phyloP scores from a whole-genome alignment of 2,888 invertebrate genomes.

The Opisthograptis luteolata region DNA sequence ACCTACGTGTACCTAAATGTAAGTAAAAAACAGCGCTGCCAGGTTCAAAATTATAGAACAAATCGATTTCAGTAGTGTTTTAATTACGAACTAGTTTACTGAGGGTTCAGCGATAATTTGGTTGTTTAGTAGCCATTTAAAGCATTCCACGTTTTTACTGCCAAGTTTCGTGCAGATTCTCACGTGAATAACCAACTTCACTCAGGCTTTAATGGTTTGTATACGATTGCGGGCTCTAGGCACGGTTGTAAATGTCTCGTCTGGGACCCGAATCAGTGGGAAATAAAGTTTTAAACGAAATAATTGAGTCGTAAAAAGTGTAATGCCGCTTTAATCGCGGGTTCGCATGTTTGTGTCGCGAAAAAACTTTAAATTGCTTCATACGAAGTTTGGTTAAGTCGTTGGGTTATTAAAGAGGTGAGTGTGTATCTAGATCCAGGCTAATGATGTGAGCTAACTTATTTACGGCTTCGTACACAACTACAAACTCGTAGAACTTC shows the following conservation, averaged over 20 bases:
- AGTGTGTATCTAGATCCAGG: constrained; percentile 23
- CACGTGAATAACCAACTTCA: constrained; percentile 14
- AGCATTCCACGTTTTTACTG: constrained; percentile 5
- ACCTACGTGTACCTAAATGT: too few species aligned
- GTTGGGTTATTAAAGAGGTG: constrained; percentile 55
- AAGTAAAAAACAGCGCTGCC: too few species aligned
- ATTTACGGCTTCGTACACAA: constrained; percentile 27
- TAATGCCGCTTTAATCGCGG: constrained; percentile 67
- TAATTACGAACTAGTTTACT: neutral
- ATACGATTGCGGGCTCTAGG: constrained; percentile 7
- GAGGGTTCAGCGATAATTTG: neutral
- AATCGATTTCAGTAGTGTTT: neutral
- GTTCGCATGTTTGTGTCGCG: constrained; percentile 62
- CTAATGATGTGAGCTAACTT: constrained; percentile 30
- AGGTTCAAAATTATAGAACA: neutral
- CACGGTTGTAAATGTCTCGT: constrained; percentile 32
- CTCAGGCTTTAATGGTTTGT: constrained; percentile 15
- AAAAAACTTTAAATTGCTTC: constrained; percentile 62
- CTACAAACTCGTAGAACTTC: constrained; percentile 19
- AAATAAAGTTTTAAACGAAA: constrained; percentile 45
- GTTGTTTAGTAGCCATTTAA: neutral
- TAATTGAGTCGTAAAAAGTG: constrained; percentile 65
- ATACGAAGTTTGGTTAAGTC: constrained; percentile 54
- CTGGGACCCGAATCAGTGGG: constrained; percentile 31
- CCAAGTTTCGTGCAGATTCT: constrained; percentile 19